Percentiles rank a stretch among this genome's conserved stretches.
Evolutionary conservation across 2,113 vertebrate genomes (phyloP).

Genomic region (Mystacornis crossleyi): DNA sequence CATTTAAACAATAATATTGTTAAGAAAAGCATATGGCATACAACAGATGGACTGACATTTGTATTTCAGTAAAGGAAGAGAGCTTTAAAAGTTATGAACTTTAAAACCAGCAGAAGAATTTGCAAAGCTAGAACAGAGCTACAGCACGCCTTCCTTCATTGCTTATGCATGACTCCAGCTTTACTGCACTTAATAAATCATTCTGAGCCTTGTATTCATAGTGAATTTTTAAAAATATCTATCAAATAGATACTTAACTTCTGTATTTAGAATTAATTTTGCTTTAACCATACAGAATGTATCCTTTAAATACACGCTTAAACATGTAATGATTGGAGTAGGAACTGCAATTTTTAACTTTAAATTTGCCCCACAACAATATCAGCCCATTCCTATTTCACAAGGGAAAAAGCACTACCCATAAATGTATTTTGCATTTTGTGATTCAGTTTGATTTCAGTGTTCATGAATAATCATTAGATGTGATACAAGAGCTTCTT

Average conservation of each 20-base stretch:
- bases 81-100: neutral
- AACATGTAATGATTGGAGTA: neutral
- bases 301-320: neutral
- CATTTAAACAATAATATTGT: neutral
- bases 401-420: neutral
- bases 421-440: neutral
- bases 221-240: neutral
- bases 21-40: neutral
- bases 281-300: neutral
- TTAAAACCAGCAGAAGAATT: constrained; percentile 1
- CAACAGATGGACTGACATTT: neutral
- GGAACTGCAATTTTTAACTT: neutral
- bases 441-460: neutral
- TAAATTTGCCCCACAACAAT: neutral
- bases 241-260: neutral
- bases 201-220: neutral
- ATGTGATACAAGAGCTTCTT: neutral
- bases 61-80: neutral
- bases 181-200: constrained; percentile 16
- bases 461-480: neutral
- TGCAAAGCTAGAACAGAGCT: constrained; percentile 3
- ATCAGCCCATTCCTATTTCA: neutral
- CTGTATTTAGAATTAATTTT: neutral
- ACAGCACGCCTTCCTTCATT: neutral
- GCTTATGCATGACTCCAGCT: neutral